phyloP scores from a whole-genome alignment of 2,113 vertebrate genomes.

The Pangasianodon gigas region DNA sequence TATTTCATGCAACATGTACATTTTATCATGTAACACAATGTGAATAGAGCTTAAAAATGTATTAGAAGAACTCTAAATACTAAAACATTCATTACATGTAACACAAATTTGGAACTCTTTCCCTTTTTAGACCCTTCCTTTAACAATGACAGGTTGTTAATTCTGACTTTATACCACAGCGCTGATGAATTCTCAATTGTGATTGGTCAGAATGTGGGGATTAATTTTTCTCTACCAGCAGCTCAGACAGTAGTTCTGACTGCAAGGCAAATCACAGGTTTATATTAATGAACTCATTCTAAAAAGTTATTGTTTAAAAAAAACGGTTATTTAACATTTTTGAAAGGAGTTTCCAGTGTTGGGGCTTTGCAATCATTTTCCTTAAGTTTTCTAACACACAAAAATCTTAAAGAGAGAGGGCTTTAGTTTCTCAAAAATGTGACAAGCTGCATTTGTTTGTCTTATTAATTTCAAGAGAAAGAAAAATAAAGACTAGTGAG shows the following conservation, averaged over 20 bases:
- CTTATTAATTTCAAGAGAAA: neutral
- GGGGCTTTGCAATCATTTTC: neutral
- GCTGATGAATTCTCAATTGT: too few relatives aligned
- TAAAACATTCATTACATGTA: neutral
- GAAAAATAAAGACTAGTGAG: neutral
- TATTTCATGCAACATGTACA: neutral
- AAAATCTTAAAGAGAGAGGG: neutral
- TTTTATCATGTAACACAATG: too few relatives aligned
- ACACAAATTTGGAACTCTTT: too few relatives aligned
- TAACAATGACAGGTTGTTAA: neutral
- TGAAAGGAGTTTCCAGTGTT: too few relatives aligned
- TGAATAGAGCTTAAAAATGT: too few relatives aligned
- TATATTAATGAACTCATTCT: too few relatives aligned
- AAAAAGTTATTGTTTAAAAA: too few relatives aligned
- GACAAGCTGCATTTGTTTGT: neutral
- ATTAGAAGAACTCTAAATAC: neutral
- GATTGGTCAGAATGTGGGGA: neutral
- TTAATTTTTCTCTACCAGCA: neutral
- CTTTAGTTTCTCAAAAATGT: neutral
- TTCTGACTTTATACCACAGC: neutral
- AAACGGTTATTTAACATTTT: too few relatives aligned
- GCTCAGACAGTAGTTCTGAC: too few relatives aligned
- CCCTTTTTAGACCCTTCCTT: neutral
- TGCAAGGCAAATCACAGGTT: too few relatives aligned
- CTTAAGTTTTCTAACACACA: too few relatives aligned